Evolutionary conservation across 2,113 vertebrate genomes (phyloP).

Genomic region (Pseudolaguvia tuberculata): DNA sequence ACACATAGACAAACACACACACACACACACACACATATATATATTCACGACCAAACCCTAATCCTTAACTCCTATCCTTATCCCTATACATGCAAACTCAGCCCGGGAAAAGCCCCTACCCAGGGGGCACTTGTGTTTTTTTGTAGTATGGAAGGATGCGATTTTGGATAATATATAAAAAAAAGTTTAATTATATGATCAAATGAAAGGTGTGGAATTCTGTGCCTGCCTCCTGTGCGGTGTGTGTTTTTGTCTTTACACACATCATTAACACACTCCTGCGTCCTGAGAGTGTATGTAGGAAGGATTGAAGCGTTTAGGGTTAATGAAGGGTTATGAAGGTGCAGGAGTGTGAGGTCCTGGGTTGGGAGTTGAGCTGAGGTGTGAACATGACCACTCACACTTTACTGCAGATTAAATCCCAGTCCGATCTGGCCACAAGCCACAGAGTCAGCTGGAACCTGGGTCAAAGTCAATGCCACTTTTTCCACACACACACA

Average conservation of each 20-base stretch:
- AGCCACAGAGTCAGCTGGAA: conserved; percentile 21
- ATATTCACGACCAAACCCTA: no score
- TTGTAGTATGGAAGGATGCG: no score
- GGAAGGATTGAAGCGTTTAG: conserved; percentile 2
- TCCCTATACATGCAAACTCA: no score
- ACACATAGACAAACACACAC: no score
- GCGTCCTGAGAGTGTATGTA: background rate
- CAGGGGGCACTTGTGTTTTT: no score
- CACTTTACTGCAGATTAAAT: conserved; percentile 24
- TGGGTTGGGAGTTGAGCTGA: background rate
- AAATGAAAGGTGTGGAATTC: no score
- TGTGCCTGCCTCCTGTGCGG: background rate
- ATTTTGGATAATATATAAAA: no score
- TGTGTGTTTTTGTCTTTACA: background rate
- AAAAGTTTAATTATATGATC: no score
- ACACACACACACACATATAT: no score
- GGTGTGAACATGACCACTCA: conserved; percentile 18
- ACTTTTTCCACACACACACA: conserved; percentile 18
- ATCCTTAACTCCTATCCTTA: no score
- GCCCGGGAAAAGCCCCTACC: no score
- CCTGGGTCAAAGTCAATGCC: conserved; percentile 31
- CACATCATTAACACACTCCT: conserved; percentile 2
- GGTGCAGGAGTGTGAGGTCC: background rate
- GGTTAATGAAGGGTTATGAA: conserved; percentile 9
- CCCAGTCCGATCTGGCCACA: background rate